phyloP scores from a whole-genome alignment of 2,888 invertebrate genomes.

The Agonopterix alstromeriana region DNA sequence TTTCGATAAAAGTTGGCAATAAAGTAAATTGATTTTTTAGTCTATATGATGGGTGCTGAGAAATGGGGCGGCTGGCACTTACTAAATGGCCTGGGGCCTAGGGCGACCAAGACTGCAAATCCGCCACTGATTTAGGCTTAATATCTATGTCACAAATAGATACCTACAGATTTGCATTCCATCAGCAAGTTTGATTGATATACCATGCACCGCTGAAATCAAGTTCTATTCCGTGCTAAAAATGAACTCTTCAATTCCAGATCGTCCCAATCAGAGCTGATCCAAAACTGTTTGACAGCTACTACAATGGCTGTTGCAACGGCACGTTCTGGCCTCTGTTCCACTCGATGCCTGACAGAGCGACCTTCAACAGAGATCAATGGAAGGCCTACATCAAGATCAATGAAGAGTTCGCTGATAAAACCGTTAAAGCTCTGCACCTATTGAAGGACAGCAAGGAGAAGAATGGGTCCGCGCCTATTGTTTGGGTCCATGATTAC shows the following conservation, averaged over 20 bases:
- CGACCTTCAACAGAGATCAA: conserved; percentile 87
- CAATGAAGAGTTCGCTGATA: conserved; percentile 89
- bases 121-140: too few species aligned
- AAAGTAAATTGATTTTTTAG: too few species aligned
- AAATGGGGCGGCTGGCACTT: too few species aligned
- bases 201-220: too few species aligned
- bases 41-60: too few species aligned
- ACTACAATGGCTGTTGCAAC: conserved; percentile 95
- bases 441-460: conserved; percentile 72
- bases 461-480: conserved; percentile 75
- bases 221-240: too few species aligned
- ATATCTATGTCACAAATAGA: too few species aligned
- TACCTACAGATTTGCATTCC: too few species aligned
- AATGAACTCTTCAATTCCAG: conserved; percentile 51
- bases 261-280: conserved; percentile 89
- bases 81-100: too few species aligned
- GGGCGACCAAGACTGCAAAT: too few species aligned
- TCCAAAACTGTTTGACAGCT: conserved; percentile 86
- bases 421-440: conserved; percentile 82
- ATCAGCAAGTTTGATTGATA: too few species aligned
- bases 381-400: conserved; percentile 89
- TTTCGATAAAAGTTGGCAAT: too few species aligned
- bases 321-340: conserved; percentile 95
- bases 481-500: conserved; percentile 97
- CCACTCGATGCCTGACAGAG: conserved; percentile 94